phyloP scores from a whole-genome alignment of 2,888 invertebrate genomes.

The Hecatera dysodea region DNA sequence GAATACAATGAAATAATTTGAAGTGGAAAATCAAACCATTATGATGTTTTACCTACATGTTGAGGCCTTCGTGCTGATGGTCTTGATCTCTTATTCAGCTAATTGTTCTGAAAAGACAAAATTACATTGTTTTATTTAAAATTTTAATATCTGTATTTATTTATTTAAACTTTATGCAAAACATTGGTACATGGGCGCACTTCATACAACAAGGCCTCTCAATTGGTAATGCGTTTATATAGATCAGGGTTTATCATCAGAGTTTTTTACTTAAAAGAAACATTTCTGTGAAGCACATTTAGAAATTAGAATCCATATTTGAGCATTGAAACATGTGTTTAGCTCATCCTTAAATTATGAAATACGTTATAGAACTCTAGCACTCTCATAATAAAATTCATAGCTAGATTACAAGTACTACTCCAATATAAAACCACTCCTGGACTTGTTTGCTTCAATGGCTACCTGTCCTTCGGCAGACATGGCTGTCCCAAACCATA shows the following conservation, averaged over 20 bases:
- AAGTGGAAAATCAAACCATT: constrained; percentile 82
- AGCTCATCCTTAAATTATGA: too few relatives aligned
- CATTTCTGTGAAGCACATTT: too few relatives aligned
- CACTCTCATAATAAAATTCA: background rate
- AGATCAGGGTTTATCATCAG: too few relatives aligned
- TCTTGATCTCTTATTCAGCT: constrained; percentile 76
- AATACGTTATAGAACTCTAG: too few relatives aligned
- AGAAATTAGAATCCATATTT: too few relatives aligned
- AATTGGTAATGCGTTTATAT: too few relatives aligned
- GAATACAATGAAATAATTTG: constrained; percentile 84
- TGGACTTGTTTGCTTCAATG: background rate
- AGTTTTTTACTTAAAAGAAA: too few relatives aligned
- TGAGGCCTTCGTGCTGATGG: constrained; percentile 65
- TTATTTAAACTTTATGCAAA: too few relatives aligned
- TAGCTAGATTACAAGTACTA: background rate
- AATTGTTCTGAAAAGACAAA: constrained; percentile 78
- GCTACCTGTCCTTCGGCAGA: background rate
- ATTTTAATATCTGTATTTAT: background rate
- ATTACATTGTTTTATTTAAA: constrained; percentile 1
- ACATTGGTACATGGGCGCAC: too few relatives aligned
- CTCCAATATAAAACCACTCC: background rate
- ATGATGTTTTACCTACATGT: constrained; percentile 79
- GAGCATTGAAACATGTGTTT: background rate
- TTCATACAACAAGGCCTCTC: too few relatives aligned
- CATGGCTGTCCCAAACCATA: background rate